Percentiles rank a stretch among this genome's conserved stretches.
Evolutionary conservation across 2,888 invertebrate genomes (phyloP).

Genomic region (Tinea semifulvella): DNA sequence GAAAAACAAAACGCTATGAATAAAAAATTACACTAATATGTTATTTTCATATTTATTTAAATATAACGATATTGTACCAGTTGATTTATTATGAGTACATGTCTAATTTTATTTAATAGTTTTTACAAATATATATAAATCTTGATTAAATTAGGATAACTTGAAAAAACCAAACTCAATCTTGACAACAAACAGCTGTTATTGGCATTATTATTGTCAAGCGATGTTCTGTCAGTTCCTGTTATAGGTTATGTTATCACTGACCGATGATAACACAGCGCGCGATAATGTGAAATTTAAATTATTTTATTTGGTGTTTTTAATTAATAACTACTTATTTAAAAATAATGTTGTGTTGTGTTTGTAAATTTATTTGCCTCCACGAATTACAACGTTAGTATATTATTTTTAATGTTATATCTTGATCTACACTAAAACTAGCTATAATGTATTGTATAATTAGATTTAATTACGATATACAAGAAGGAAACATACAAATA

Average conservation of each 20-base stretch:
- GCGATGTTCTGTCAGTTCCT: neutral
- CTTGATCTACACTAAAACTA: neutral
- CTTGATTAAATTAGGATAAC: too few species aligned
- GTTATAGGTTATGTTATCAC: slow-evolving; percentile 5
- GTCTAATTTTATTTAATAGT: too few species aligned
- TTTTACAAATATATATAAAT: too few species aligned
- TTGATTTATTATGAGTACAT: too few species aligned
- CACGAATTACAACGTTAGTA: slow-evolving; percentile 5
- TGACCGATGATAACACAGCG: neutral
- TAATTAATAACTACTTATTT: neutral
- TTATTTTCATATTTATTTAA: neutral
- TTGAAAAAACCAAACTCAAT: too few species aligned
- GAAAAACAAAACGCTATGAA: slow-evolving; percentile 2
- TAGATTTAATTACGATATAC: neutral
- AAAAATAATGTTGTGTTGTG: slow-evolving; percentile 1
- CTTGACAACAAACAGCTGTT: slow-evolving; percentile 7
- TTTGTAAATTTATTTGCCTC: neutral
- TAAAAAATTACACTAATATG: neutral
- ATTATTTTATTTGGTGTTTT: neutral
- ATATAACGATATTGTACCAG: too few species aligned
- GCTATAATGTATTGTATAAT: neutral
- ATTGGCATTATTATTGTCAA: slow-evolving; percentile 1
- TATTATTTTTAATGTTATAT: neutral
- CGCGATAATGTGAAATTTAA: slow-evolving; percentile 8
- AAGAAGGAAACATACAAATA: too few species aligned